Conservation (phyloP, 1,140 invertebrate genomes). For the Sycophila sp. region DNA sequence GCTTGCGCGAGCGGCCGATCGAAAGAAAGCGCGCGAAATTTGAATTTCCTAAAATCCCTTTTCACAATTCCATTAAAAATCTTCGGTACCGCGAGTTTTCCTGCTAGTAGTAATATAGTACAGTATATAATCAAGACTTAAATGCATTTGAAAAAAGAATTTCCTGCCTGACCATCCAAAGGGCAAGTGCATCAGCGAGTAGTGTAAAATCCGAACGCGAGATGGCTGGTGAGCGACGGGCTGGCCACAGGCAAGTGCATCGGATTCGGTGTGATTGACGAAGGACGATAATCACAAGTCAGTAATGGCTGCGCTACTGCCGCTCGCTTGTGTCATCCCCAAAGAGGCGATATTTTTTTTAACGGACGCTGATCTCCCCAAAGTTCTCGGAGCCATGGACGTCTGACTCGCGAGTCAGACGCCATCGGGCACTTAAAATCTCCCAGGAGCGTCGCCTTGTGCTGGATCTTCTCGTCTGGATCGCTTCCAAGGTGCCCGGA, state of each 20-base stretch:
- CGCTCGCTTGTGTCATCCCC: background rate
- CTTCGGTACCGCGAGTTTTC: too few species aligned
- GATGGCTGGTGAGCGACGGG: background rate
- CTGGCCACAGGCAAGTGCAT: background rate
- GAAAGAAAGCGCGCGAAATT: too few species aligned
- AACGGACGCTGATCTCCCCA: too few species aligned
- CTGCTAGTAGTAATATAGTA: too few species aligned
- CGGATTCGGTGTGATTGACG: constrained; percentile 1
- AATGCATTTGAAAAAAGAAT: background rate
- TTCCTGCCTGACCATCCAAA: background rate
- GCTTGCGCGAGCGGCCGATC: too few species aligned
- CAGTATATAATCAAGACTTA: too few species aligned
- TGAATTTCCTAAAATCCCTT: too few species aligned
- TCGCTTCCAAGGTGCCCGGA: constrained; percentile 4
- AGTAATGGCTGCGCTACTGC: constrained; percentile 30
- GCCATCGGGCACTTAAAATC: background rate
- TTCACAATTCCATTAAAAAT: too few species aligned
- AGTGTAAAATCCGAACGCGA: background rate
- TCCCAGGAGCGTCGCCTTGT: background rate
- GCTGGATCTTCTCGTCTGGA: background rate
- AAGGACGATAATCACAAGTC: constrained; percentile 17
- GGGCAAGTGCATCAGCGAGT: background rate
- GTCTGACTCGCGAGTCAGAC: background rate
- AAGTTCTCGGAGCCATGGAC: background rate
- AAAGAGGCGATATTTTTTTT: background rate